phyloP scores from a whole-genome alignment of 2,888 invertebrate species.

The Tuta absoluta region DNA sequence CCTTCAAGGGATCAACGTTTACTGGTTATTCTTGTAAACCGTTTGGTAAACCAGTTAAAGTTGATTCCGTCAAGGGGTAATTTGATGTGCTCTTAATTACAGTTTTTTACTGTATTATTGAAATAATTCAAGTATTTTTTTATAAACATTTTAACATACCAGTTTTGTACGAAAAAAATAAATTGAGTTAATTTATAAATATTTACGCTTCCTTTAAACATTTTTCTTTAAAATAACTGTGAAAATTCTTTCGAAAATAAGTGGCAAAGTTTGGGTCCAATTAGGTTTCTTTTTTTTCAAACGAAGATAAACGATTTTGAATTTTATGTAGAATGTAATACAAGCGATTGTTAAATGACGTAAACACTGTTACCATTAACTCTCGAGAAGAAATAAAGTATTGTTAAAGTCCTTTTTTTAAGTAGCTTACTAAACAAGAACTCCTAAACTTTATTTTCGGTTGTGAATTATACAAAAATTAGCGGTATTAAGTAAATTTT shows the following conservation, averaged over 20 bases:
- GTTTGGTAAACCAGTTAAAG: too few species aligned
- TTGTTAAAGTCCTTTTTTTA: not conserved
- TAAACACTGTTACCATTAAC: not conserved
- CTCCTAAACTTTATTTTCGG: too few species aligned
- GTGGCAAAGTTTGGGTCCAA: constrained; percentile 37
- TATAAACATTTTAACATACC: not conserved
- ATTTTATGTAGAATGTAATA: not conserved
- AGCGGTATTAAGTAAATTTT: too few species aligned
- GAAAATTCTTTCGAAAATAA: constrained; percentile 37
- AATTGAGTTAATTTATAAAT: not conserved
- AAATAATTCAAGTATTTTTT: too few species aligned
- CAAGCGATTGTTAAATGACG: not conserved
- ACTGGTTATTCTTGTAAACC: too few species aligned
- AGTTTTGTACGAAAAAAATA: not conserved
- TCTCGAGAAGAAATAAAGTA: not conserved
- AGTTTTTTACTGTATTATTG: not conserved
- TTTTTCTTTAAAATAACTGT: constrained; percentile 33
- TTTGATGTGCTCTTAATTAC: too few species aligned
- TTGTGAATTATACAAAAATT: too few species aligned
- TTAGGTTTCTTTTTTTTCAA: constrained; percentile 52
- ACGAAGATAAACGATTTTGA: constrained; percentile 1
- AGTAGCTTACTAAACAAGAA: too few species aligned
- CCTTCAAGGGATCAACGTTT: too few species aligned
- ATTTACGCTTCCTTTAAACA: not conserved
- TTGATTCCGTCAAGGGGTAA: too few species aligned